These are phyloP conservation scores for Drosophila siamana DNA, from an alignment of 2,888 invertebrate genomes.

Conservation along the genomic window DNA sequence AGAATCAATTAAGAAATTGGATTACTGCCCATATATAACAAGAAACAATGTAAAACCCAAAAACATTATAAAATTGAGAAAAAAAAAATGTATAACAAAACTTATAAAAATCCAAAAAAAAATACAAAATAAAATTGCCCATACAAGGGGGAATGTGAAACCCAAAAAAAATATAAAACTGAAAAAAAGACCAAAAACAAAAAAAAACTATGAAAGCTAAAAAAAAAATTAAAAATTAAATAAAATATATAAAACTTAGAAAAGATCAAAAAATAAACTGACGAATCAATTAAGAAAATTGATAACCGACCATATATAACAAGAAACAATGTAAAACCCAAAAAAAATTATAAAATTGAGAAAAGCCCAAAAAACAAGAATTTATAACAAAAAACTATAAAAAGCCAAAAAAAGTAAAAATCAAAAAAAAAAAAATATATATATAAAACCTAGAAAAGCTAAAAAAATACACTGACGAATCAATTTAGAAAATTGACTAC, in stretches of 20 bases:
- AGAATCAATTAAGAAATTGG: not conserved
- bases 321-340: not conserved
- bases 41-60: not conserved
- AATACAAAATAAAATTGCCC: not conserved
- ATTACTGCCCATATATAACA: not conserved
- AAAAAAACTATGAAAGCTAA: not conserved
- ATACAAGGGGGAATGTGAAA: too few species aligned
- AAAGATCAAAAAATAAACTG: not conserved
- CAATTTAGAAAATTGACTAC: not conserved
- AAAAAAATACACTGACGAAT: not conserved
- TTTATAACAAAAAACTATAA: not conserved
- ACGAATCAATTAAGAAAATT: not conserved
- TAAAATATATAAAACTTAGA: not conserved
- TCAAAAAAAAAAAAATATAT: conserved; percentile 1
- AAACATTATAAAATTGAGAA: not conserved
- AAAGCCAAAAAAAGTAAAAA: conserved; percentile 2
- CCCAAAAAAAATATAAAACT: not conserved
- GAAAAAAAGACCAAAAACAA: not conserved
- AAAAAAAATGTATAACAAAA: not conserved
- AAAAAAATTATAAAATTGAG: not conserved
- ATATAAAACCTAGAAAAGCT: not conserved
- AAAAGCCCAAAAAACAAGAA: not conserved
- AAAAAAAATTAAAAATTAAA: not conserved
- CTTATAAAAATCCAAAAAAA: not conserved
- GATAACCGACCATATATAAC: not conserved